These are phyloP conservation scores for Pseudochromis fuscus DNA, from an alignment of 2,797 vertebrate species.

Conservation along the genomic window DNA sequence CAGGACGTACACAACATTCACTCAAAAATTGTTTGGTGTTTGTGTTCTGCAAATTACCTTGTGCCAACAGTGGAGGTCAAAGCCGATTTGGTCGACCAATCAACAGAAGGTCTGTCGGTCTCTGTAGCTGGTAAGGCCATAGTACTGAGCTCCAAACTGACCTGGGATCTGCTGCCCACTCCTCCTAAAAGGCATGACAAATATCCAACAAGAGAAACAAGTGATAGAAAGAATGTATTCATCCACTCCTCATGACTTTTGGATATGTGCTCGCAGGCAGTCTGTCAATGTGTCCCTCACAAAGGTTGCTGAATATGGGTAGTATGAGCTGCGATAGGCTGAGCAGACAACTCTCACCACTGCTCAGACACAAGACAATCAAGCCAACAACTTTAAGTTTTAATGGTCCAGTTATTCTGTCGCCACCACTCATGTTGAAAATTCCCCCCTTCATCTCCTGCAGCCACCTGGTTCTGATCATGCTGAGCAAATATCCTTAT, in stretches of 20 bases:
- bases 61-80: constrained; percentile 51
- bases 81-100: constrained; percentile 66
- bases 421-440: not conserved
- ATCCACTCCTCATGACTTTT: not conserved
- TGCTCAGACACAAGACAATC: not conserved
- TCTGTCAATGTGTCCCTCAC: not conserved
- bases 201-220: constrained; percentile 9
- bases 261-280: not conserved
- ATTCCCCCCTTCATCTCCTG: not conserved
- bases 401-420: not conserved
- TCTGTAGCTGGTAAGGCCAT: constrained; percentile 59
- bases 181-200: constrained; percentile 56
- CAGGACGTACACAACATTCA: not conserved
- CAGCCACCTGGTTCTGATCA: not conserved
- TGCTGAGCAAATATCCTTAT: not conserved
- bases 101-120: constrained; percentile 44
- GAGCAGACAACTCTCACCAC: not conserved
- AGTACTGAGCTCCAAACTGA: constrained; percentile 77
- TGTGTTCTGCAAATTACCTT: constrained; percentile 60
- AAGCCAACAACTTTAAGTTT: not conserved
- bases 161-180: constrained; percentile 73
- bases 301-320: not conserved
- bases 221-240: not conserved
- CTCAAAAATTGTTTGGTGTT: not conserved
- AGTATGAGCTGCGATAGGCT: not conserved